A percentile compares a stretch with the other conserved stretches of the same genome.
Conservation (phyloP, 2,888 invertebrate species). For the Drosophila algonquin region DNA sequence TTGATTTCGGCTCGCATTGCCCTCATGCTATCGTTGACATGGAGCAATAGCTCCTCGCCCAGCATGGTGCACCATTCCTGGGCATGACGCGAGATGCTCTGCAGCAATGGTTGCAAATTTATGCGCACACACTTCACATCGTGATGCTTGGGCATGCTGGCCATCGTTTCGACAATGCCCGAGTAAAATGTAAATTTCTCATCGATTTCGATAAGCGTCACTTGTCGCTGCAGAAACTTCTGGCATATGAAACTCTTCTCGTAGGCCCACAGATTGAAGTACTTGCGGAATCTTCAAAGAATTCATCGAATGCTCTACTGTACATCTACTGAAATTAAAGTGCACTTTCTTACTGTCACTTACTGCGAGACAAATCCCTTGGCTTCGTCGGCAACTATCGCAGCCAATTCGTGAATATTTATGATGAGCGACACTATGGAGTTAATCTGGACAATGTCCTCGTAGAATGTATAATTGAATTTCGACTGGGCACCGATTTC, state of each 20-base stretch:
- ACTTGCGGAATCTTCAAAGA: conserved; percentile 88
- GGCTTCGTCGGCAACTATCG: conserved; percentile 88
- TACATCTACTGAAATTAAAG: background rate
- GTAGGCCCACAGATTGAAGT: conserved; percentile 90
- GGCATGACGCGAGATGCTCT: conserved; percentile 89
- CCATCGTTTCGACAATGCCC: conserved; percentile 88
- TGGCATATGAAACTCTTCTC: conserved; percentile 91
- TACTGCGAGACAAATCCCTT: conserved; percentile 80
- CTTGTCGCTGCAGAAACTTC: conserved; percentile 89
- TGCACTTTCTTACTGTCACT: conserved; percentile 27
- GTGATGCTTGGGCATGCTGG: conserved; percentile 86
- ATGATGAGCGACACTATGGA: conserved; percentile 88
- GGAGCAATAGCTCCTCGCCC: conserved; percentile 88
- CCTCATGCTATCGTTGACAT: conserved; percentile 88
- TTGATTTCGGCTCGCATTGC: conserved; percentile 89
- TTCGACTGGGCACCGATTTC: conserved; percentile 84
- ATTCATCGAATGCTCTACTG: no score
- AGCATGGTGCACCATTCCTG: conserved; percentile 91
- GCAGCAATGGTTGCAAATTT: conserved; percentile 89
- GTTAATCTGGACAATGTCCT: conserved; percentile 89
- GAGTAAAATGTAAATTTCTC: conserved; percentile 94
- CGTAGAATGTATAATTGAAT: conserved; percentile 90
- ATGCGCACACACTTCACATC: conserved; percentile 89
- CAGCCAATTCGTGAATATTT: conserved; percentile 88
- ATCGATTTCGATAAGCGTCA: conserved; percentile 88